A percentile compares a stretch with the other conserved stretches of the same genome.
Evolutionary conservation across 1,140 invertebrate genomes (phyloP).

Genomic region (Drosophila albomicans): DNA sequence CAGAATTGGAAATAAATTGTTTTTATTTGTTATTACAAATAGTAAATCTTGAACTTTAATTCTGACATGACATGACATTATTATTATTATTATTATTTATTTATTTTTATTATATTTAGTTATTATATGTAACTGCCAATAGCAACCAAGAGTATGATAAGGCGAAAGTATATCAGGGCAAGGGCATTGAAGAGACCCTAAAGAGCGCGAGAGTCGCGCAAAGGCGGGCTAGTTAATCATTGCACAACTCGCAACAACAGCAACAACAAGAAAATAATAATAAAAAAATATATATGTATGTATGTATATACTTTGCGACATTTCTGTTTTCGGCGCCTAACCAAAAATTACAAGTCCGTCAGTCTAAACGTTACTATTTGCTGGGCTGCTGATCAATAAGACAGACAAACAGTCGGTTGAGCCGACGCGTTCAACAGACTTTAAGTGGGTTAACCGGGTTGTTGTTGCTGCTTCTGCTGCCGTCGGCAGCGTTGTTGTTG

Average conservation of each 20-base stretch:
- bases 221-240: slow-evolving; percentile 65
- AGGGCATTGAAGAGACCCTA: slow-evolving; percentile 38
- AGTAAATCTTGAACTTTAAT: no score
- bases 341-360: slow-evolving; percentile 51
- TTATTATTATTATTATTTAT: neutral
- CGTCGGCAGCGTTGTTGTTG: slow-evolving; percentile 1
- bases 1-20: no score
- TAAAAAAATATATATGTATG: slow-evolving; percentile 8
- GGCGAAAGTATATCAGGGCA: neutral
- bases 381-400: slow-evolving; percentile 60
- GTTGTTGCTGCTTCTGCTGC: slow-evolving; percentile 13
- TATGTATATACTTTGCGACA: slow-evolving; percentile 64
- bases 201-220: slow-evolving; percentile 36
- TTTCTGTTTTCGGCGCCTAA: slow-evolving; percentile 58
- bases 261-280: slow-evolving; percentile 25
- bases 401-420: slow-evolving; percentile 25
- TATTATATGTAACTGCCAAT: neutral
- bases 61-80: no score
- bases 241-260: slow-evolving; percentile 59
- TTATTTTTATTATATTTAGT: neutral
- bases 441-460: slow-evolving; percentile 69
- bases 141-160: neutral
- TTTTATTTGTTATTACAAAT: no score
- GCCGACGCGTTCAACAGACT: slow-evolving; percentile 69
- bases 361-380: slow-evolving; percentile 63